Evolutionary conservation across 1,140 invertebrate species (phyloP).

Genomic region (Calosoma granatense): DNA sequence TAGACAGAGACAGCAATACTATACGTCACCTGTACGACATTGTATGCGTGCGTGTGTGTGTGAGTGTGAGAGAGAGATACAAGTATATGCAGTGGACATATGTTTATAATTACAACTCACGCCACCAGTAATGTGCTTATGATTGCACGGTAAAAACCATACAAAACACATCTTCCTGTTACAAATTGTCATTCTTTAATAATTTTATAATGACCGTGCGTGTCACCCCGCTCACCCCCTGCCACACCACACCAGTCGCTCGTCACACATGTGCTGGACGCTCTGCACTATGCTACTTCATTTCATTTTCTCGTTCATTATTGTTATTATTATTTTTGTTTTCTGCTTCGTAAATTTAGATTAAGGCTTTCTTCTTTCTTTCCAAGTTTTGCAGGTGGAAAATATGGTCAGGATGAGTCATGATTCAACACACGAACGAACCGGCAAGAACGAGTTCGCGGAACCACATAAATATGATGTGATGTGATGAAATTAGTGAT

Average conservation of each 20-base stretch:
- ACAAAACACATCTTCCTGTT: conserved; percentile 33
- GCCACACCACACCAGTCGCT: background rate
- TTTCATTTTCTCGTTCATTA: too few species aligned
- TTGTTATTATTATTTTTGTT: too few species aligned
- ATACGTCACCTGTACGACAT: background rate
- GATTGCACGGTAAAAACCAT: conserved; percentile 33
- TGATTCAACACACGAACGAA: too few species aligned
- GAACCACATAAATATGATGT: too few species aligned
- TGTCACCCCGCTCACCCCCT: background rate
- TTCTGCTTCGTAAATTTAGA: too few species aligned
- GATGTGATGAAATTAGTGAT: too few species aligned
- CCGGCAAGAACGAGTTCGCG: too few species aligned
- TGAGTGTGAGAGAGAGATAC: background rate
- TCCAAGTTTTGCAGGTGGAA: too few species aligned
- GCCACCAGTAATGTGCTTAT: conserved; percentile 31
- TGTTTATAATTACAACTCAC: conserved; percentile 30
- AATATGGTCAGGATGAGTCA: too few species aligned
- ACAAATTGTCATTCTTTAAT: conserved; percentile 34
- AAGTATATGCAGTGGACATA: conserved; percentile 24
- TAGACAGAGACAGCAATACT: background rate
- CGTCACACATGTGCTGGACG: too few species aligned
- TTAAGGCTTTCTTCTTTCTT: too few species aligned
- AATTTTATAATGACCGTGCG: conserved; percentile 28
- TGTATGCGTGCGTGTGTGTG: background rate
- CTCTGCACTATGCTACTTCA: too few species aligned